Evolutionary conservation across 1,140 invertebrate species (phyloP).

Genomic region (Macrobrachium rosenbergii): DNA sequence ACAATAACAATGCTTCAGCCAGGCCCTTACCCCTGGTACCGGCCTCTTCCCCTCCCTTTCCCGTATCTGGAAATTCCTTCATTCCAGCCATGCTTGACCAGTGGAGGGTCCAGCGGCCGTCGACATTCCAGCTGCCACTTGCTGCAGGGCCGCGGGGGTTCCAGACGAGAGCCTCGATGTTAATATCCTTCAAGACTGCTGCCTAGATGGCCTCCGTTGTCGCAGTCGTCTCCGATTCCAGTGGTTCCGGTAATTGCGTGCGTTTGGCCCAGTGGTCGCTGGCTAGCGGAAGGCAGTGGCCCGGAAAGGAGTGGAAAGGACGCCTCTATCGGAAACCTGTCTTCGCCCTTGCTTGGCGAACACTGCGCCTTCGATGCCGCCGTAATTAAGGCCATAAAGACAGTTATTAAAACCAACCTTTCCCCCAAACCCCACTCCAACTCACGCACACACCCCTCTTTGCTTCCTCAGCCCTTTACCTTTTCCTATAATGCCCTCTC

Average conservation of each 20-base stretch:
- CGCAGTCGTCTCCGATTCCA: constrained; percentile 26
- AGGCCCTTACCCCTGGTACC: constrained; percentile 8
- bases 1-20: constrained; percentile 23
- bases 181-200: constrained; percentile 63
- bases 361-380: neutral
- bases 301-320: constrained; percentile 58
- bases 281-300: constrained; percentile 42
- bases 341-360: constrained; percentile 44
- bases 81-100: constrained; percentile 61
- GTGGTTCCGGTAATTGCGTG: constrained; percentile 60
- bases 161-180: constrained; percentile 49
- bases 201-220: constrained; percentile 63
- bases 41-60: neutral
- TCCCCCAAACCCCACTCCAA: neutral
- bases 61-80: constrained; percentile 58
- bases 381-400: neutral
- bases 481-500: neutral
- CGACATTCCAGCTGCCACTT: constrained; percentile 63
- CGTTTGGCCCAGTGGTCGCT: constrained; percentile 59
- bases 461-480: neutral
- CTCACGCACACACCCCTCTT: too few species aligned
- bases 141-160: constrained; percentile 42
- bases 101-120: constrained; percentile 44
- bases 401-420: too few species aligned
- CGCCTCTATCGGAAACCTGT: constrained; percentile 53